Conservation (phyloP, 2,113 vertebrate genomes). For the Bagarius yarrelli region DNA sequence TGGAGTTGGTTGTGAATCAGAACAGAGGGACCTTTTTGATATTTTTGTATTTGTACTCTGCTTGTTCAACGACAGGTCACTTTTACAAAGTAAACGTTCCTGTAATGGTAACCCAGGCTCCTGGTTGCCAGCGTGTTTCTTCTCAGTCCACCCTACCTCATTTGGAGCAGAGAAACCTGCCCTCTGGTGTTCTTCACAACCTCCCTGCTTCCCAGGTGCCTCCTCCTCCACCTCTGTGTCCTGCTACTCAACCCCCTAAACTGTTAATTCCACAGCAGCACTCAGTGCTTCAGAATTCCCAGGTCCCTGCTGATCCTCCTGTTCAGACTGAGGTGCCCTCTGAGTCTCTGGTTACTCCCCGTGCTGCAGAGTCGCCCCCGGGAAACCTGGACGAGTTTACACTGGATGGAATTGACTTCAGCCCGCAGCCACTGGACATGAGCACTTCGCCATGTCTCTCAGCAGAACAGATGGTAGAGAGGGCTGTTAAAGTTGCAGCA, state of each 20-base stretch:
- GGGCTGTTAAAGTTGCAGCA: conserved; percentile 22
- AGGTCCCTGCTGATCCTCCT: conserved; percentile 4
- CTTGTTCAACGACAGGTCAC: conserved; percentile 72
- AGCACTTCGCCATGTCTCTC: conserved; percentile 39
- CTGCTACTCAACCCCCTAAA: conserved; percentile 29
- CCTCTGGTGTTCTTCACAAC: conserved; percentile 48
- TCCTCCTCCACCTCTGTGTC: conserved; percentile 37
- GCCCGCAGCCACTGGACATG: conserved; percentile 56
- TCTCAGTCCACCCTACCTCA: conserved; percentile 69
- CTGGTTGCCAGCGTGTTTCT: conserved; percentile 67
- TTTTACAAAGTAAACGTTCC: conserved; percentile 92
- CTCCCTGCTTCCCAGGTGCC: conserved; percentile 45
- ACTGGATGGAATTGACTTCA: conserved; percentile 52
- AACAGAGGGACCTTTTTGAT: no score
- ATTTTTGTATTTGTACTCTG: neutral
- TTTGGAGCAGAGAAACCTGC: conserved; percentile 60
- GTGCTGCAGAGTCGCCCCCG: conserved; percentile 7
- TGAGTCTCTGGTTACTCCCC: neutral
- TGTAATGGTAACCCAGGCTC: conserved; percentile 84
- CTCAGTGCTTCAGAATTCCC: conserved; percentile 40
- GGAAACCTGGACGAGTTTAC: conserved; percentile 48
- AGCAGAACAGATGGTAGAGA: conserved; percentile 58
- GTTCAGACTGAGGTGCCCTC: conserved; percentile 1
- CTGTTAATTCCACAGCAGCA: conserved; percentile 4
- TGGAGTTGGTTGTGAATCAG: no score